phyloP scores from a whole-genome alignment of 2,888 invertebrate genomes.

The Chaitophorus viminalis region DNA sequence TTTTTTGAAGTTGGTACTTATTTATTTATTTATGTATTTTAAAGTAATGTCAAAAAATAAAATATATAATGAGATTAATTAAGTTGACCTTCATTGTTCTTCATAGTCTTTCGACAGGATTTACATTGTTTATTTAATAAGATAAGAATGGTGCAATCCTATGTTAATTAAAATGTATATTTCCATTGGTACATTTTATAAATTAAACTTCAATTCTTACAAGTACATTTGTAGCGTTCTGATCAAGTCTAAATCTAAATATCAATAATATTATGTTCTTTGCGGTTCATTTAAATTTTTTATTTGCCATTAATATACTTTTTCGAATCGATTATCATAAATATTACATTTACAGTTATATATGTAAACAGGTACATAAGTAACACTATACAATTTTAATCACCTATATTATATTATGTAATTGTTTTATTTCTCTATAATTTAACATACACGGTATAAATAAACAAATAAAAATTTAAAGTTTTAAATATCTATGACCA shows the following conservation, averaged over 20 bases:
- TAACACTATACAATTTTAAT: too few relatives aligned
- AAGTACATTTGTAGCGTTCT: neutral
- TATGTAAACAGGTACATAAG: too few relatives aligned
- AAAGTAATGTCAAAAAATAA: neutral
- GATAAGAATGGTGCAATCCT: slow-evolving; percentile 25
- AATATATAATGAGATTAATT: neutral
- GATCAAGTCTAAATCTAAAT: neutral
- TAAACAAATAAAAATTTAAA: too few relatives aligned
- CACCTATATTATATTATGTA: neutral
- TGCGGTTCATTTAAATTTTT: neutral
- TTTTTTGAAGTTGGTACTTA: neutral
- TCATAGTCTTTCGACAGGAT: slow-evolving; percentile 1
- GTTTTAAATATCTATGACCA: too few relatives aligned
- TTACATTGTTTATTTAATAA: neutral
- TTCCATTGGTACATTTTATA: slow-evolving; percentile 5
- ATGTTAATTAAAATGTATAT: slow-evolving; percentile 21
- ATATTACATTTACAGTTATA: too few relatives aligned
- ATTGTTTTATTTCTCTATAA: too few relatives aligned
- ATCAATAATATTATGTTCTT: neutral
- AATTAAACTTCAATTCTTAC: neutral
- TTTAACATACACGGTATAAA: too few relatives aligned
- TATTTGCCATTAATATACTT: neutral
- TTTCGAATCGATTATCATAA: neutral
- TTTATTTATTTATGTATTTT: neutral
- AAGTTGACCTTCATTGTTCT: neutral